phyloP scores from a whole-genome alignment of 2,888 invertebrate genomes.

The Dynastes hyllus region DNA sequence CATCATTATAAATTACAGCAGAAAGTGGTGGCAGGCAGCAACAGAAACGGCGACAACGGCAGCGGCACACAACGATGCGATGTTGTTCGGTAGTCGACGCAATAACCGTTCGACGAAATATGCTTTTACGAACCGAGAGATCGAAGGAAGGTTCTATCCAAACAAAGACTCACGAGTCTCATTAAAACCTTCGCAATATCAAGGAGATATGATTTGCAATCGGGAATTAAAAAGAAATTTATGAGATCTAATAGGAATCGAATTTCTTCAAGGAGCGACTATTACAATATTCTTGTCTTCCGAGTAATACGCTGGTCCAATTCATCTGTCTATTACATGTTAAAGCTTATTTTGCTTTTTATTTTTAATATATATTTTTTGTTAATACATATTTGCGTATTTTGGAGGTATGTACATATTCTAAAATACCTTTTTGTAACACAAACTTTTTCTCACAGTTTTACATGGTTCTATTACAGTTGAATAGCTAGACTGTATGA shows the following conservation, averaged over 20 bases:
- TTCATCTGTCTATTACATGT: background rate
- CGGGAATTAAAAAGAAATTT: background rate
- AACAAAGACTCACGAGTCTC: conserved; percentile 36
- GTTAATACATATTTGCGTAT: no score
- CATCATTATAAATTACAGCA: conserved; percentile 52
- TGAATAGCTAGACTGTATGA: no score
- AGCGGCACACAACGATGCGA: conserved; percentile 21
- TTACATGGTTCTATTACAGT: no score
- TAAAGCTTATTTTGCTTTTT: no score
- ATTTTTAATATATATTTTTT: no score
- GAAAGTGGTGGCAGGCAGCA: conserved; percentile 34
- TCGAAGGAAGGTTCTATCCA: conserved; percentile 17
- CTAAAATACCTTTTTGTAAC: no score
- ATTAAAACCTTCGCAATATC: conserved; percentile 25
- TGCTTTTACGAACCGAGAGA: conserved; percentile 33
- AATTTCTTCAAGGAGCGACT: no score
- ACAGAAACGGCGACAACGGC: conserved; percentile 43
- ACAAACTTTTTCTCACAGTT: no score
- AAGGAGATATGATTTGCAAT: conserved; percentile 37
- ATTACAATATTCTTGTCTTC: no score
- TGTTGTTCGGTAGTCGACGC: conserved; percentile 37
- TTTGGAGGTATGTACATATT: no score
- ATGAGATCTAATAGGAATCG: no score
- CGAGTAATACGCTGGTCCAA: no score
- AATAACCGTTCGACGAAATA: conserved; percentile 45